phyloP scores from a whole-genome alignment of 2,888 invertebrate species.

The Drosophila monieri region DNA sequence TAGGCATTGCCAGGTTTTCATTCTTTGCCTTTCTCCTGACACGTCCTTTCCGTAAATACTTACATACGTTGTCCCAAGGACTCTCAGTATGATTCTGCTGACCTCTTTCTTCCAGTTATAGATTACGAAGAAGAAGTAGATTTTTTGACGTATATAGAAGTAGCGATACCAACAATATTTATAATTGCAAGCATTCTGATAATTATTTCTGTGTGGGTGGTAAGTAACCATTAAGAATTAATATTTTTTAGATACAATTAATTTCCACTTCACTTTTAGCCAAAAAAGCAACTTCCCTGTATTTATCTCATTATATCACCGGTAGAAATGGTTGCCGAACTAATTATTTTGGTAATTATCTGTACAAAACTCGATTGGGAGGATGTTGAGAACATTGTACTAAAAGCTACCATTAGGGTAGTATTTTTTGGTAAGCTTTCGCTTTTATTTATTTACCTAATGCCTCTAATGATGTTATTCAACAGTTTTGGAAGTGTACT shows the following conservation, averaged over 20 bases:
- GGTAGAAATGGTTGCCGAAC: not conserved
- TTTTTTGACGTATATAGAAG: not conserved
- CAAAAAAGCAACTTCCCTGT: not conserved
- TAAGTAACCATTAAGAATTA: not conserved
- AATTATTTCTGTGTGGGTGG: slow-evolving; percentile 5
- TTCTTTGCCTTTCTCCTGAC: fast-evolving
- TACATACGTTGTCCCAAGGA: not conserved
- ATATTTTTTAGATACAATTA: not conserved
- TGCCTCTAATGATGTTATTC: not conserved
- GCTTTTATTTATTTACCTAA: not conserved
- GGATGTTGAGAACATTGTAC: not conserved
- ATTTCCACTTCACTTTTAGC: slow-evolving; percentile 12
- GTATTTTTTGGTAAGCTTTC: not conserved
- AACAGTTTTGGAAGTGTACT: not conserved
- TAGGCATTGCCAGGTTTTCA: not conserved
- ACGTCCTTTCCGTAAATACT: not conserved
- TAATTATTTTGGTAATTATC: not conserved
- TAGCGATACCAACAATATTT: not conserved
- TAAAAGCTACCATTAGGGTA: not conserved
- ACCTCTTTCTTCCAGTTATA: not conserved
- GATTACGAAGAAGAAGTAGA: no score
- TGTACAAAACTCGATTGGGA: not conserved
- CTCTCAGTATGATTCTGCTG: not conserved
- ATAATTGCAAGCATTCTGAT: not conserved
- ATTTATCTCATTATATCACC: slow-evolving; percentile 11